Conservation (phyloP, 64 coral and sea anemone species). For the Pocillopora damicornis region DNA sequence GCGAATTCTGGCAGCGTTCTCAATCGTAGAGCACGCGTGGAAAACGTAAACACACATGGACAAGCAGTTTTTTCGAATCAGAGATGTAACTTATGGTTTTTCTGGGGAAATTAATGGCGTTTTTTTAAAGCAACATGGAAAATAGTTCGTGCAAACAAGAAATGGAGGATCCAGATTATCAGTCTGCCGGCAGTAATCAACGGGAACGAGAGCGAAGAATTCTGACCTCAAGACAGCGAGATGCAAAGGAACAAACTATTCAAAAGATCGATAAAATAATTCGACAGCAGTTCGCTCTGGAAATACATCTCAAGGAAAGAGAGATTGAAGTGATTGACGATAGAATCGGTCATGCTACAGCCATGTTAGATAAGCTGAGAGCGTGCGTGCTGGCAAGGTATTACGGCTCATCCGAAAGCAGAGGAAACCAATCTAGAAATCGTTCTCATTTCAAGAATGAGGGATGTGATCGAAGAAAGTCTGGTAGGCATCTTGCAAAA, state of each 20-base stretch:
- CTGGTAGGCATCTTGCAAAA: not conserved
- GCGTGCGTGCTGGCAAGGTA: slow-evolving; percentile 93
- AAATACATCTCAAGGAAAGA: slow-evolving; percentile 84
- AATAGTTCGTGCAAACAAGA: slow-evolving; percentile 15
- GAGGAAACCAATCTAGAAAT: not conserved
- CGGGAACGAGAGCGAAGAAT: slow-evolving; percentile 41
- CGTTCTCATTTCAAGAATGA: not conserved
- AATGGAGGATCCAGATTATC: slow-evolving; percentile 84
- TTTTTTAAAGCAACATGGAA: slow-evolving; percentile 17
- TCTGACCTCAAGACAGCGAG: slow-evolving; percentile 73
- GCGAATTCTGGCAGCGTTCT: not conserved
- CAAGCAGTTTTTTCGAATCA: not conserved
- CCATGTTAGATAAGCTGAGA: slow-evolving; percentile 79
- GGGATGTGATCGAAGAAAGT: not conserved
- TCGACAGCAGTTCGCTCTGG: slow-evolving; percentile 87
- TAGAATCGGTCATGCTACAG: slow-evolving; percentile 66
- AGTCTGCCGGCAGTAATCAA: slow-evolving; percentile 21
- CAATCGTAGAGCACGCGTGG: not conserved
- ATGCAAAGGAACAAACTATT: slow-evolving; percentile 74
- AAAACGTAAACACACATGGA: slow-evolving; percentile 20
- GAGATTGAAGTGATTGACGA: slow-evolving; percentile 84
- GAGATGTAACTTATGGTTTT: no score
- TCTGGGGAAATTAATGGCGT: not conserved
- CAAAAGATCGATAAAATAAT: slow-evolving; percentile 82
- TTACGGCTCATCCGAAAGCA: slow-evolving; percentile 68